phyloP scores from a whole-genome alignment of 2,888 invertebrate species.

The Mayetiola destructor region DNA sequence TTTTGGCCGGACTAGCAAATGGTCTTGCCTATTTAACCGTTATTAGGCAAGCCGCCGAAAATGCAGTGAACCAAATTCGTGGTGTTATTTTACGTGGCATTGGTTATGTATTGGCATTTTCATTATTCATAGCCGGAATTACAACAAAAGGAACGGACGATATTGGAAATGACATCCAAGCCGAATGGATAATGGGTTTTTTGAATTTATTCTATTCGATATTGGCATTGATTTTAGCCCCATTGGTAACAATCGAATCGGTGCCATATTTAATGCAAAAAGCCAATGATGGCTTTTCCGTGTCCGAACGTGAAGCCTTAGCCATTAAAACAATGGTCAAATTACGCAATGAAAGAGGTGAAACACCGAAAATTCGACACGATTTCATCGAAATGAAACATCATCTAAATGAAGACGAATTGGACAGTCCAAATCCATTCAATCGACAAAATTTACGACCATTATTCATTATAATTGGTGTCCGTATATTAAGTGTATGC shows the following conservation, averaged over 20 bases:
- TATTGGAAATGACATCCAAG: not conserved
- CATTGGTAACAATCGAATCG: not conserved
- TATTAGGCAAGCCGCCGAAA: not conserved
- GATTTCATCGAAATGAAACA: conserved; percentile 5
- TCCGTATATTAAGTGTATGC: not conserved
- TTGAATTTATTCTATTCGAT: not conserved
- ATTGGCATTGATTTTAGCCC: not conserved
- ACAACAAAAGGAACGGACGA: not conserved
- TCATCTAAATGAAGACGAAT: conserved; percentile 1
- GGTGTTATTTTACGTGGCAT: not conserved
- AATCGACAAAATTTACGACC: not conserved
- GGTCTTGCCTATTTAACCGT: conserved; percentile 2
- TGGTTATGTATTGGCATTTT: conserved; percentile 3
- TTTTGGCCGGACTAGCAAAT: not conserved
- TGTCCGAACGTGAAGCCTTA: not conserved
- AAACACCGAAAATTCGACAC: conserved; percentile 3
- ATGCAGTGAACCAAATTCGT: conserved; percentile 1
- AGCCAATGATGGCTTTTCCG: not conserved
- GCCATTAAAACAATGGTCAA: not conserved
- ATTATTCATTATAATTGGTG: not conserved
- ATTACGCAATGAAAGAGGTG: conserved; percentile 3
- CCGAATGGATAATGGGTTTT: not conserved
- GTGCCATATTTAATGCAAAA: not conserved
- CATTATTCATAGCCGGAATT: not conserved
- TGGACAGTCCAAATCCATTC: not conserved